Evolutionary conservation across 2,888 invertebrate genomes (phyloP).

Genomic region (Drosophila neotestacea): DNA sequence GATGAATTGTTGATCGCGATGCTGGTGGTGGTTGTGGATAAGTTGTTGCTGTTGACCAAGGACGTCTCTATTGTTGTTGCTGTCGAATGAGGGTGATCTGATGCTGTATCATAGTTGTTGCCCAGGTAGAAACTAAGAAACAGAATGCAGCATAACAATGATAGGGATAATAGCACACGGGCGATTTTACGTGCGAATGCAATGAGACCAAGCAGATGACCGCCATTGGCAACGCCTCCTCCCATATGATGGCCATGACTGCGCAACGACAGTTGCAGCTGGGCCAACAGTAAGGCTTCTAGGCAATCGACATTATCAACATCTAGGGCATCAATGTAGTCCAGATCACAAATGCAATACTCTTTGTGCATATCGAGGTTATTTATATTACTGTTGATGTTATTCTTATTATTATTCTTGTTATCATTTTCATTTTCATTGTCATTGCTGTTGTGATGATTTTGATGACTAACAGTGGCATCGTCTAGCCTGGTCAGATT

Average conservation of each 20-base stretch:
- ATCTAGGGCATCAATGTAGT: conserved; percentile 45
- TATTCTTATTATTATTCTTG: conserved; percentile 7
- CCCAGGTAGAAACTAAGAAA: conserved; percentile 80
- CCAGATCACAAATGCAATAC: conserved; percentile 58
- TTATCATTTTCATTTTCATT: conserved; percentile 27
- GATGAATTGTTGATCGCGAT: conserved; percentile 15
- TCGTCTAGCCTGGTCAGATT: conserved; percentile 79
- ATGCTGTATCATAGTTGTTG: conserved; percentile 25
- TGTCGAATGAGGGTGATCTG: conserved; percentile 11
- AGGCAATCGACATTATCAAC: conserved; percentile 48
- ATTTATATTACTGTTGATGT: conserved; percentile 31
- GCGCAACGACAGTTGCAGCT: conserved; percentile 50
- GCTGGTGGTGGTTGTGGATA: conserved; percentile 7
- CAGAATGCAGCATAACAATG: conserved; percentile 77
- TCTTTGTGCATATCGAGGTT: conserved; percentile 31
- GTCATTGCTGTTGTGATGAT: conserved; percentile 8
- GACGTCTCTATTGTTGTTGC: conserved; percentile 22
- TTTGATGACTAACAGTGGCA: conserved; percentile 56
- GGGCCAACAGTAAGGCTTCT: conserved; percentile 60
- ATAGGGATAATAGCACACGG: conserved; percentile 77
- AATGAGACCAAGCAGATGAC: conserved; percentile 80
- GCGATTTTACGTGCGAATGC: conserved; percentile 82
- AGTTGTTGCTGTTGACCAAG: conserved; percentile 7
- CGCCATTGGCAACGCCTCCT: conserved; percentile 79
- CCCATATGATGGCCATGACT: conserved; percentile 50